A percentile compares a stretch with the other conserved stretches of the same genome.
Evolutionary conservation across 2,888 invertebrate species (phyloP).

Genomic region (Mystacides longicornis): DNA sequence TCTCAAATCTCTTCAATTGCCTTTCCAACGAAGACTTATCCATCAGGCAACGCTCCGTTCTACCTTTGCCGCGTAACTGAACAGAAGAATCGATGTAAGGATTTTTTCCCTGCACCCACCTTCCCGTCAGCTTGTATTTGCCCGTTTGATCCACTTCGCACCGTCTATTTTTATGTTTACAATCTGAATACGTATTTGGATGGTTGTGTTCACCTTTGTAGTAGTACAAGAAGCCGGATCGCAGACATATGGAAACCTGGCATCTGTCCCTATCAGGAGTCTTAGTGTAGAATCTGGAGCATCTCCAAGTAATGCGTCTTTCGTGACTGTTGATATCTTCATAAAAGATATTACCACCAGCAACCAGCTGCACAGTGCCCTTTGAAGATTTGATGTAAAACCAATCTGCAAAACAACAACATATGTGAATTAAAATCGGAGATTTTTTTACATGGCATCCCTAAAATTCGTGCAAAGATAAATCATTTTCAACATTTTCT

Average conservation of each 20-base stretch:
- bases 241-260: slow-evolving; percentile 22
- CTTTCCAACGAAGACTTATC: background rate
- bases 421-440: too few species aligned
- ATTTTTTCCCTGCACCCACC: slow-evolving; percentile 18
- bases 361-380: slow-evolving; percentile 21
- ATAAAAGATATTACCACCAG: slow-evolving; percentile 20
- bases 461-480: background rate
- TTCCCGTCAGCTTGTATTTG: slow-evolving; percentile 21
- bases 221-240: slow-evolving; percentile 19
- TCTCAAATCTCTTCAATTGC: slow-evolving; percentile 12
- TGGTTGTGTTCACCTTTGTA: slow-evolving; percentile 22
- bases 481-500: background rate
- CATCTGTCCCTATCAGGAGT: slow-evolving; percentile 21
- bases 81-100: background rate
- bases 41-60: background rate
- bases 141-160: slow-evolving; percentile 21
- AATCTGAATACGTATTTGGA: slow-evolving; percentile 18
- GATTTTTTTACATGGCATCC: background rate
- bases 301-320: slow-evolving; percentile 22
- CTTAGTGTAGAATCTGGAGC: slow-evolving; percentile 22
- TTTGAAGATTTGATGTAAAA: slow-evolving; percentile 23
- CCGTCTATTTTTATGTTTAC: slow-evolving; percentile 17
- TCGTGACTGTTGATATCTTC: slow-evolving; percentile 23
- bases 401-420: slow-evolving; percentile 17
- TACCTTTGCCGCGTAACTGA: background rate